These are phyloP conservation scores for Plotosus lineatus DNA, from an alignment of 2,113 vertebrate species.

Conservation along the genomic window DNA sequence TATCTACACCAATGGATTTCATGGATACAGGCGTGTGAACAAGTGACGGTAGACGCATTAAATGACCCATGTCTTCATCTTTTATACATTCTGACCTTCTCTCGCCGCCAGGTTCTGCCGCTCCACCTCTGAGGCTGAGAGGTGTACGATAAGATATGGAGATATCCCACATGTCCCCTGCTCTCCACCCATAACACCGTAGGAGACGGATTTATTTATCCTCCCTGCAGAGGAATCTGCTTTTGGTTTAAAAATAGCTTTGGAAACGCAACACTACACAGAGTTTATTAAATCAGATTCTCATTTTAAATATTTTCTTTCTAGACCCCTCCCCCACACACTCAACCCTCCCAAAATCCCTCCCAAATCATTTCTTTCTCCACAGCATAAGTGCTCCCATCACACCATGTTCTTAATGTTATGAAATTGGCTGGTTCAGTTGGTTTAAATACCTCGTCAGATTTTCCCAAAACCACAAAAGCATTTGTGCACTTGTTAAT, in stretches of 20 bases:
- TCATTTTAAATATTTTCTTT: neutral
- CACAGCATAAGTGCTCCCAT: neutral
- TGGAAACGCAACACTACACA: neutral
- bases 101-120: conserved; percentile 27
- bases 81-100: conserved; percentile 49
- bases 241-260: conserved; percentile 38
- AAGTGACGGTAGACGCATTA: conserved; percentile 26
- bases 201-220: conserved; percentile 38
- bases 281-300: neutral
- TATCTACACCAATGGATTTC: conserved; percentile 47
- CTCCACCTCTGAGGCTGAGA: conserved; percentile 35
- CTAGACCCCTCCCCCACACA: too few species aligned
- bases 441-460: neutral
- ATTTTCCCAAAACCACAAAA: neutral
- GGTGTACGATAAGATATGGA: conserved; percentile 47
- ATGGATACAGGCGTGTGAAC: conserved; percentile 34
- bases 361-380: neutral
- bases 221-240: conserved; percentile 3
- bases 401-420: neutral
- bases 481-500: neutral
- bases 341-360: neutral
- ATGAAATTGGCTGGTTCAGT: neutral
- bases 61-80: conserved; percentile 52
- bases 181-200: neutral
- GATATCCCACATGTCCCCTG: conserved; percentile 34